Evolutionary conservation across 1,140 invertebrate genomes (phyloP), one percentile per base, ranked within the genome.

Genomic region (Trichonephila clavata): DNA sequence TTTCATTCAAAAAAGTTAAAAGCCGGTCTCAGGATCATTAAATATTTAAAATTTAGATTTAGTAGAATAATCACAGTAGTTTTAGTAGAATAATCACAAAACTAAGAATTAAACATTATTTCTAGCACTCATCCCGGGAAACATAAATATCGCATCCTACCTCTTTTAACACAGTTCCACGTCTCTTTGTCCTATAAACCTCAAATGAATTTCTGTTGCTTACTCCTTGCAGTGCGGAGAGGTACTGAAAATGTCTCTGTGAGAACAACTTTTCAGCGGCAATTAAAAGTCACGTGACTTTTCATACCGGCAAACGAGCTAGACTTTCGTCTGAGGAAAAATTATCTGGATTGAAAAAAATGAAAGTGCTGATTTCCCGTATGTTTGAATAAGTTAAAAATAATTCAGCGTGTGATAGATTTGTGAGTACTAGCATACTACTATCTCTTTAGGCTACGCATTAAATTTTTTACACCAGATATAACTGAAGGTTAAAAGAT

Each of bases 211-310:
- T 77, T 39, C 1, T 7, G 71, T 20, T 77, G 71, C 71, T 39
- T 16, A 77, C 71, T 32, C 27, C 14, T 39, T 39, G 71, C 24
- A 39, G 18, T 32, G 18, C 71, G 71, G 18, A 77, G 32, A 77
- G 71, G 27, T 77, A 77, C 71, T 77, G 71, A 77, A 18, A 77
- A 77, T 14, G 71, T 1, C 32, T 68, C 32, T 77, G 32, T 27
- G 27, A 39, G 71, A 77, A 32, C 27, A 32, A 27, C 71, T 32
- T 32, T 7, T 24, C 71, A 77, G 71, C 71, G 71, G 27, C 71
- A 77, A 77, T 77, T 77, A 77, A 77, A 77, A 27, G 27, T 77
- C 71, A 77, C 71, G 71, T 77, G 71, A 77, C 27, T 18, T 50
- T 18, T 18, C 71, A 77, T 77, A 32, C 71, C 71, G 71, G 71